Conservation (phyloP, 2,113 vertebrate genomes). For the Tylochromis polylepis region DNA sequence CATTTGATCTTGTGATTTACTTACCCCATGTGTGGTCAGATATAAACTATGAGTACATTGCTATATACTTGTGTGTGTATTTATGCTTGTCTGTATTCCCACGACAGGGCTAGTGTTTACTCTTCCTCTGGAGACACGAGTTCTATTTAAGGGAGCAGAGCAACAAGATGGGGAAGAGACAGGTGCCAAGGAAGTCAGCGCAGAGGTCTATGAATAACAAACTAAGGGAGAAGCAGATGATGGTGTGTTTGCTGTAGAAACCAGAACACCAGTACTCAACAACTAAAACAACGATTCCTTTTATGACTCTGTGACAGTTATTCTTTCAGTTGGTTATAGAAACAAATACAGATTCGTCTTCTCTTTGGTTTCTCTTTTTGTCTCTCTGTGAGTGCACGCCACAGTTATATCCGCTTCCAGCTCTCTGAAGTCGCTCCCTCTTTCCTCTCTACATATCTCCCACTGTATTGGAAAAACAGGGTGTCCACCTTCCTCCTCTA, state of each 20-base stretch:
- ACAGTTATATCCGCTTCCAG: not conserved
- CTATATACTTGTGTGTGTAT: not conserved
- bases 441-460: slow-evolving; percentile 9
- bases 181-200: slow-evolving; percentile 69
- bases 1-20: not conserved
- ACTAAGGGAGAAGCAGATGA: slow-evolving; percentile 35
- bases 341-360: not conserved
- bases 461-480: not conserved
- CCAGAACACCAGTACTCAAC: not conserved
- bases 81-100: slow-evolving; percentile 50
- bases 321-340: not conserved
- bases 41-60: not conserved
- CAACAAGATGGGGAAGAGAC: slow-evolving; percentile 58
- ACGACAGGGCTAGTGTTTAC: slow-evolving; percentile 60
- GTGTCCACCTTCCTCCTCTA: not conserved
- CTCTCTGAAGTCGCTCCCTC: not conserved
- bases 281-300: not conserved
- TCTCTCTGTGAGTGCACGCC: not conserved
- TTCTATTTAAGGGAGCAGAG: slow-evolving; percentile 68
- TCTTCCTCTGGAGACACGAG: slow-evolving; percentile 61
- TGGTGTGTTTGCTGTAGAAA: not conserved
- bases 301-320: not conserved
- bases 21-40: not conserved
- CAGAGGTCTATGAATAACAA: slow-evolving; percentile 62
- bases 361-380: not conserved